These are phyloP conservation scores for Nasua narica DNA, from an alignment of 2,797 vertebrate species.

Conservation along the genomic window DNA sequence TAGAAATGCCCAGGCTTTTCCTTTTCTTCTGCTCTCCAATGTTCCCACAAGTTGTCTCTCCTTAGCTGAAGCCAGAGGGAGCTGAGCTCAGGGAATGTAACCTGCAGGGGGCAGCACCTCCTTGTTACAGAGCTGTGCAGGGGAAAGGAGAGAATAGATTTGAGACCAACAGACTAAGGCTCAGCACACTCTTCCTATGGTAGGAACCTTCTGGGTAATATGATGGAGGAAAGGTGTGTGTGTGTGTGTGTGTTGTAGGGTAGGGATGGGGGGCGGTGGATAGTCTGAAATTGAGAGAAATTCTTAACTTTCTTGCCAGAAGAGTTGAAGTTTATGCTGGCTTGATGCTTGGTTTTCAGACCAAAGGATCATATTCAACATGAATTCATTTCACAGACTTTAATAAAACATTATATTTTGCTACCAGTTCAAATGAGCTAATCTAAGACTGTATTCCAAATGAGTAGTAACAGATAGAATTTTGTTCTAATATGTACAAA, in stretches of 20 bases:
- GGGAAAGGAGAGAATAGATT: not conserved
- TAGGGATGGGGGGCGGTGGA: not conserved
- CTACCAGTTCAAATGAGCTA: slow-evolving; percentile 45
- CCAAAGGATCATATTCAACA: slow-evolving; percentile 52
- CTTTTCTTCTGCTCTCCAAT: not conserved
- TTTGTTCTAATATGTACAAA: slow-evolving; percentile 40
- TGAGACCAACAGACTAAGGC: not conserved
- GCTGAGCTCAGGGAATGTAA: not conserved
- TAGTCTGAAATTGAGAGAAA: slow-evolving; percentile 23
- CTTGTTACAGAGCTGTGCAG: not conserved
- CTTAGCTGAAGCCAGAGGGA: not conserved
- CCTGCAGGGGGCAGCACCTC: slow-evolving; percentile 25
- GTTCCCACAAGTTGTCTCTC: not conserved
- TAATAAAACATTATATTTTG: slow-evolving; percentile 61
- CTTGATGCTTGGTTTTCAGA: slow-evolving; percentile 48
- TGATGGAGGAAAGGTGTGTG: not conserved
- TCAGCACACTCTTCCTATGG: not conserved
- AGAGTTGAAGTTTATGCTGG: slow-evolving; percentile 54
- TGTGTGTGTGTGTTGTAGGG: not conserved
- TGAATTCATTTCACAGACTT: slow-evolving; percentile 72
- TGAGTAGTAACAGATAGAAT: slow-evolving; percentile 18
- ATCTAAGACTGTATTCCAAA: slow-evolving; percentile 49
- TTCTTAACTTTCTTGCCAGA: slow-evolving; percentile 52
- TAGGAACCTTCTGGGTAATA: not conserved
- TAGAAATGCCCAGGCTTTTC: not conserved